phyloP scores from a whole-genome alignment of 23 tunicate species.

The Ascidia mentula region DNA sequence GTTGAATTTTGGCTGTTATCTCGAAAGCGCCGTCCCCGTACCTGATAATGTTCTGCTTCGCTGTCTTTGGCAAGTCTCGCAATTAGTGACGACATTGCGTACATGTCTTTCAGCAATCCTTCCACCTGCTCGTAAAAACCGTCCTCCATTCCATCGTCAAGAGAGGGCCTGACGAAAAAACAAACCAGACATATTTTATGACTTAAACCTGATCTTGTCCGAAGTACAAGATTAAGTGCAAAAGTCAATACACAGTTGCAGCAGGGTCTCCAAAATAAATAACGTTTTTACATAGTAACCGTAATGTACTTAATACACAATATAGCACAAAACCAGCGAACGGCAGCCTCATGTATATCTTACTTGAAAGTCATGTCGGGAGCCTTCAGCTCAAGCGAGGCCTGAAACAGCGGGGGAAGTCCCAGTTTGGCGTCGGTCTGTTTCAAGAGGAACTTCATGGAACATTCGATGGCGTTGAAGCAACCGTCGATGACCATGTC shows the following conservation, averaged over 20 bases:
- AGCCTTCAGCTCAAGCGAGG: constrained; percentile 81
- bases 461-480: constrained; percentile 84
- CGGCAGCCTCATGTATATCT: too few relatives aligned
- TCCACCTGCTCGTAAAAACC: constrained; percentile 91
- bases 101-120: constrained; percentile 74
- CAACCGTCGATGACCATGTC: constrained; percentile 95
- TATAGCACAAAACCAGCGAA: not conserved
- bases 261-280: too few relatives aligned
- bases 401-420: constrained; percentile 83
- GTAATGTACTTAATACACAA: not conserved
- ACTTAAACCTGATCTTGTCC: not conserved
- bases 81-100: constrained; percentile 76
- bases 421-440: constrained; percentile 70
- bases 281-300: not conserved
- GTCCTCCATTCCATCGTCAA: constrained; percentile 66
- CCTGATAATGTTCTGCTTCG: constrained; percentile 78
- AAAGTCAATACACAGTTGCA: not conserved
- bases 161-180: constrained; percentile 74
- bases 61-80: constrained; percentile 54
- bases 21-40: not conserved
- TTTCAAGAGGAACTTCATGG: constrained; percentile 80
- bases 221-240: not conserved
- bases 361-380: constrained; percentile 96
- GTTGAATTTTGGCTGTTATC: too few relatives aligned
- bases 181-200: not conserved